Base-by-base conservation (phyloP, 2,888 invertebrate species). In the Anorthoa munda region DNA sequence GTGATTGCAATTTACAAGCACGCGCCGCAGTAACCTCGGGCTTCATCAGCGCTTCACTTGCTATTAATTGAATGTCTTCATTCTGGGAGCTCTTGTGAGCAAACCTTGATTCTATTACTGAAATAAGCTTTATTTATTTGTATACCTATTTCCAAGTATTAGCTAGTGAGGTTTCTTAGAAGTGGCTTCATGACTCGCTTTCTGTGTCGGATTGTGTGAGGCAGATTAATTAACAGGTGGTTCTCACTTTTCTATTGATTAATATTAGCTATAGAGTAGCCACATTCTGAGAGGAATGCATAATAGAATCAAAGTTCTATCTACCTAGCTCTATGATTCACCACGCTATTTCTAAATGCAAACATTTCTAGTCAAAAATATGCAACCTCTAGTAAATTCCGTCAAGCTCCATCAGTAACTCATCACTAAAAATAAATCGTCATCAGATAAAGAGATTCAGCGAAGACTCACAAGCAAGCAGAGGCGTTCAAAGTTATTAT, bases 401-500 rank as follows among this genome's bases (percentile, higher is more conserved):
- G 68, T 63, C 53, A 59, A 48, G 46, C 60, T 53, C 31, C 66
- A 72, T 71, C 81, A 67, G 51, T 67, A 81, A 81, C 59, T 70
- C 68, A 69, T 70, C 75, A 82, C 83, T 84, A 81, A 81, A 81
- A 80, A 77, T 77, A 81, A 75, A 74, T 86, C 87, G 85, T 85
- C 88, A 88, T 88, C 85, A 85, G 89, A 89, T 89, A 88, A 86
- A 83, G 85, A 86, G 89, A 89, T 87, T 88, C 83, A 84, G 80
- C 75, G 92, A 92, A 91, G 92, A 91, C 90, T 90, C 90, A 87
- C 89, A 89, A 90, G 90, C 89, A 89, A 90, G 89, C 87, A 84
- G 88, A 88, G 90, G 88, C 87, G 90, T 90, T 89, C 88, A 90
- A 86, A 89, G 91, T 90, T 90, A 93, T 93, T 93, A 93, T 92